Evolutionary conservation across 2,888 invertebrate species (phyloP), one percentile per base, ranked within the genome.

Genomic region (Caenorhabditis wallacei): DNA sequence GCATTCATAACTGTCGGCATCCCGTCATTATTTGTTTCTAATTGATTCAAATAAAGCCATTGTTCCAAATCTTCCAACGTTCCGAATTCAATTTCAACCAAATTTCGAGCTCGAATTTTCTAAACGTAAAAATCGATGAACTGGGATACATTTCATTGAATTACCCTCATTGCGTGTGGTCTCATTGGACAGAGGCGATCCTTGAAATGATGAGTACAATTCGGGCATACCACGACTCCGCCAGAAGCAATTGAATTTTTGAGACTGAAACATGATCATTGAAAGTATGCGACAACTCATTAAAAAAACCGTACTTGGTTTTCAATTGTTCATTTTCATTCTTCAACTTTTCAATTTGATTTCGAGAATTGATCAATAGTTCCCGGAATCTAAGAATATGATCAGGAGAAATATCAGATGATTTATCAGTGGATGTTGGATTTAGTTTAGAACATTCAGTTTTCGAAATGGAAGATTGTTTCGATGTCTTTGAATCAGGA

Each of bases 11-110:
- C 26, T 5, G 84, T 84, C 2, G 84, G 84, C 71, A 84, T 24
- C 16, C 76, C 80, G 51, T 84, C 84, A 4, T 61, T 51, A 22
- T 84, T 84, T 8, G 74, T 79, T 43, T 84, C 84, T 40, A 84
- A 51, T n/a, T 79, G 78, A 22, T 84, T 84, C 51, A 84, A 57
- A 53, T 68, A 72, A 5, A 84, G 69, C 84, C 84, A 84, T 2
- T 46, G 4, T 4, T 66, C 40, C 13, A 84, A 43, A 37, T 84
- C 80, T 30, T 80, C 80, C 0, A 18, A 20, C 13, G 30, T 66
- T 1, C 20, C 16, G 51, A 84, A 84, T 13, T 84, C 76, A n/a
- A 84, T 24, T 48, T 84, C 84, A 4, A 84, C 80, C 11, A 54
- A 53, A 51, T 68, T 66, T 18, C 79, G 54, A 13, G 80, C 76